Base-by-base conservation (phyloP, 2,113 vertebrate genomes). In the Otolemur garnettii region DNA sequence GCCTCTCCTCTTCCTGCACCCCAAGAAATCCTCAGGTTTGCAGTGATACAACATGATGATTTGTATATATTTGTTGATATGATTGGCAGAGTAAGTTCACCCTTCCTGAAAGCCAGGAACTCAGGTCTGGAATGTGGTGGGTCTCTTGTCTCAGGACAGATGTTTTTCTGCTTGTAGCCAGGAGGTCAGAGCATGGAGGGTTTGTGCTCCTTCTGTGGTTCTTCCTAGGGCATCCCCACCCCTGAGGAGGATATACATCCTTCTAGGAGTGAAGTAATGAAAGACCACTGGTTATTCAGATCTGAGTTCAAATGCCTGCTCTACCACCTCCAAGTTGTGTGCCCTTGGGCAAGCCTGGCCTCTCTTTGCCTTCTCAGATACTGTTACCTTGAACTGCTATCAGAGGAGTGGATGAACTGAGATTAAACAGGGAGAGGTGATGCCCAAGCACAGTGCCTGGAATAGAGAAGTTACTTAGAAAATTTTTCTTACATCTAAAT, bases 1-100 rank as follows among this genome's bases (percentile, higher is more conserved):
- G 68, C 97, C 91, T 97, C 91, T 95, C 87, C 90, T 97, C 96
- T 88, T 86, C 84, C 75, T 94, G 95, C 69, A 50, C 82, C 85
- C 78, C 93, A 81, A 95, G 95, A 89, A 53, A 86, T 3, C 79
- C 81, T 69, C 0, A 1, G 13, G 5, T 19, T n/a, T 15, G 0
- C 0, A 0, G 66, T 0, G 0, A n/a, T 4, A 33, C 2, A 1
- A 74, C 28, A 38, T 1, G 2, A 30, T 3, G n/a, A 69, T 4
- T 30, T 5, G 19, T 35, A 0, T 42, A 45, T 19, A 0, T n/a
- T 28, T 26, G n/a, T 1, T 6, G 7, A 30, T 14, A 4, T 7
- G 38, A 50, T 1, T 35, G 28, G 22, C 68, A 15, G 66, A 55
- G 22, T 7, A 60, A 17, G 8, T 0, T 14, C 3, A 30, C 30